Percentiles rank a stretch among this genome's conserved stretches.
Conservation (phyloP, 2,888 invertebrate genomes). For the Hemistola chrysoprasaria region DNA sequence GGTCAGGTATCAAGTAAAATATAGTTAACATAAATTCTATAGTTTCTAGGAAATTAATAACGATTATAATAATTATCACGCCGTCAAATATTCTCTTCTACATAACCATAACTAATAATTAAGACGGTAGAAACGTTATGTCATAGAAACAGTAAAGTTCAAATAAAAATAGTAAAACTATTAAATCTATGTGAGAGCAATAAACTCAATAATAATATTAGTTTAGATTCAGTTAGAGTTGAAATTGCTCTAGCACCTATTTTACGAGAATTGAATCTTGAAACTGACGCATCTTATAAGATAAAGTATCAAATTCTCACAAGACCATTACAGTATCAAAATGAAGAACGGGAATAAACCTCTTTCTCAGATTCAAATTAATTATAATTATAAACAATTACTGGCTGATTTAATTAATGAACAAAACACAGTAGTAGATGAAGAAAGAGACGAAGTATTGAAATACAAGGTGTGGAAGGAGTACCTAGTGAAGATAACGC, state of each 20-base stretch:
- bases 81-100: conserved; percentile 56
- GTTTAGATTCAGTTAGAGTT: conserved; percentile 3
- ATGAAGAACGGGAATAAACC: conserved; percentile 55
- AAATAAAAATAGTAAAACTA: conserved; percentile 68
- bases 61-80: conserved; percentile 73
- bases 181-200: conserved; percentile 40
- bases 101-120: conserved; percentile 67
- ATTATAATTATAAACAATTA: conserved; percentile 80
- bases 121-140: conserved; percentile 70
- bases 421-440: conserved; percentile 52
- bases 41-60: conserved; percentile 57
- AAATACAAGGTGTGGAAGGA: conserved; percentile 46
- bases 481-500: conserved; percentile 66
- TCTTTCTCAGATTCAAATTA: conserved; percentile 64
- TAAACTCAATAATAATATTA: conserved; percentile 4
- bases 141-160: conserved; percentile 68
- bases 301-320: conserved; percentile 72
- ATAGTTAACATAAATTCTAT: conserved; percentile 38
- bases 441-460: conserved; percentile 51
- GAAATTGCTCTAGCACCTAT: conserved; percentile 1
- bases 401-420: conserved; percentile 69
- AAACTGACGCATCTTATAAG: conserved; percentile 36
- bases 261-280: conserved; percentile 16
- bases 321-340: conserved; percentile 58
- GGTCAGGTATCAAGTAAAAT: conserved; percentile 20